These are phyloP conservation scores for Helicolenus hilgendorfi DNA, from an alignment of 2,797 vertebrate species.

Conservation along the genomic window DNA sequence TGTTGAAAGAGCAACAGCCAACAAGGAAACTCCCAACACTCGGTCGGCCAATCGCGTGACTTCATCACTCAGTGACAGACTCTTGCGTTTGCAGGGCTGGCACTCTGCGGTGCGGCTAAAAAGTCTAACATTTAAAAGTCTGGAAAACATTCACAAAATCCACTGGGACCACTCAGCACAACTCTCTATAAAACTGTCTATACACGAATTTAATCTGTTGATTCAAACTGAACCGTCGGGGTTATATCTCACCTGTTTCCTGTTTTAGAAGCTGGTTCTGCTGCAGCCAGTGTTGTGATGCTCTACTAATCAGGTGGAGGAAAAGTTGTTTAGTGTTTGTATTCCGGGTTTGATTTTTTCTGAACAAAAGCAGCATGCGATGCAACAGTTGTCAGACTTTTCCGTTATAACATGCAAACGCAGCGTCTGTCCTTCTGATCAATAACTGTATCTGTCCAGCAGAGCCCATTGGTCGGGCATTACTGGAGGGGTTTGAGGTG, in stretches of 20 bases:
- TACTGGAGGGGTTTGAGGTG: neutral
- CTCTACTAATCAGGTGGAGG: neutral
- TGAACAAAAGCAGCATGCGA: neutral
- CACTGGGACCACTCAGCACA: too few species aligned
- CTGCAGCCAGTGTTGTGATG: neutral
- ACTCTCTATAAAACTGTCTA: neutral
- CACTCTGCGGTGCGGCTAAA: too few species aligned
- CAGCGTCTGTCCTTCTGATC: neutral
- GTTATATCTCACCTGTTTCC: neutral
- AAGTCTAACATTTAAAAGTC: too few species aligned
- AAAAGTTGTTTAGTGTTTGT: neutral
- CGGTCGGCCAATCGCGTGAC: too few species aligned
- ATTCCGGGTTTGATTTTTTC: neutral
- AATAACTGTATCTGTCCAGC: neutral
- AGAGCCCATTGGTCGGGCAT: conserved; percentile 14
- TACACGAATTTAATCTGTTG: neutral
- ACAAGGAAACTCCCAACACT: too few species aligned
- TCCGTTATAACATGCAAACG: neutral
- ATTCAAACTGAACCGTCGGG: neutral
- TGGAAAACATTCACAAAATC: too few species aligned
- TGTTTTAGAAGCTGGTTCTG: neutral
- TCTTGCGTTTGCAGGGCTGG: too few species aligned
- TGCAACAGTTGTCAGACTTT: neutral
- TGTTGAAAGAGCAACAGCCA: too few species aligned
- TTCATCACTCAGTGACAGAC: too few species aligned